Base-by-base conservation (phyloP, 2,113 vertebrate genomes). In the Chitala chitala region DNA sequence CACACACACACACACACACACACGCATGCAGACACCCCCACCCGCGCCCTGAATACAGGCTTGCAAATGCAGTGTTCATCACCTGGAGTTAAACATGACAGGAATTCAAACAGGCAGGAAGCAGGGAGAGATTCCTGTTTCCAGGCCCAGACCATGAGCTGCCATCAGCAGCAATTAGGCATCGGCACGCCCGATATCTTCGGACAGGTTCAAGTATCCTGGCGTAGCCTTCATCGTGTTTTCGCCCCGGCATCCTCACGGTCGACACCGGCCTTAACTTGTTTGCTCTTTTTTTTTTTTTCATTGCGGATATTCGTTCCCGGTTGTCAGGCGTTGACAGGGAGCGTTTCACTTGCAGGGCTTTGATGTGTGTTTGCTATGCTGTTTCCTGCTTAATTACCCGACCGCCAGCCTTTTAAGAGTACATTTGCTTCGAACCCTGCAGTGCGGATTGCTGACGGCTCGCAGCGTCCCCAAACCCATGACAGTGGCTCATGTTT, bases 1-100 rank as follows among this genome's bases (percentile, higher is more conserved):
- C 22, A 10, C 56, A 74, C 58, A 46, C 58, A 42, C 33, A n/a
- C 63, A n/a, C 8, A 31, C 17, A 1, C 31, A 22, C 38, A 31
- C 3, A 12, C 33, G 17, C 64, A n/a, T n/a, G n/a, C n/a, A n/a
- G n/a, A n/a, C 40, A 22, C 9, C 42, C 61, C 15, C 46, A 12
- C 50, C 20, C 12, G 3, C n/a, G 29, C 72, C 24, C 73, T 75
- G 75, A 73, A 42, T 65, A 51, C 77, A 81, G 83, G 83, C 82
- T n/a, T 72, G 68, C 85, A 85, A 75, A 73, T 81, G 76, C 78
- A 13, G 29, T 78, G 81, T 77, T 87, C 85, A 79, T 93, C 90
- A 92, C 88, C 89, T 90, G 90, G 90, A 93, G 90, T 92, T 91
- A 91, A 88, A 80, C 84, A 89, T 92, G 92, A 93, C 91, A 91